Base-by-base conservation (phyloP, 1,140 invertebrate species). In the Diorhabda elongata region DNA sequence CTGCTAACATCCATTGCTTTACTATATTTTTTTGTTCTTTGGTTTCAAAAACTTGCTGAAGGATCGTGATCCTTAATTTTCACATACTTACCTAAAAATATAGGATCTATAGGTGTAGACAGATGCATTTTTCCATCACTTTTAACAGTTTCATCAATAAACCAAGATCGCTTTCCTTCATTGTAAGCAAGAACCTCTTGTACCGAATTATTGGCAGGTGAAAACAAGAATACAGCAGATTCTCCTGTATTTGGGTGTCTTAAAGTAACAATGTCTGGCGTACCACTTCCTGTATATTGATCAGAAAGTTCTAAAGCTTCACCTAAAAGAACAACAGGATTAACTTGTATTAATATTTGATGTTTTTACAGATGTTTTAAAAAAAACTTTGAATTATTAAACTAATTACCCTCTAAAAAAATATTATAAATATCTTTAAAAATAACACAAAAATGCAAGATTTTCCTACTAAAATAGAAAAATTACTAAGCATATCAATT, bases 121-220 rank as follows among this genome's bases (percentile, higher is more conserved):
- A 92, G 81, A 68, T 90, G 85, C 74, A 91, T 84, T 77, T 87
- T 90, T 42, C 90, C 90, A 83, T 92, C 89, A 59, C 89, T 90
- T 80, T 89, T 90, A 0, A 92, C 88, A 75, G 86, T 85, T 66
- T 89, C 86, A 75, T 89, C 85, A 44, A 91, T 85, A 68, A 91
- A 86, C 89, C 89, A 91, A 11, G 89, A 90, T 67, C 89, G 84
- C 69, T 87, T 85, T 42, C 84, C 85, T 76, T 91, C 88, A 45
- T 84, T 83, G 71, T 89, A 91, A 56, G 88, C 88, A 59, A 90
- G 75, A 61, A 91, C 82, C 77, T 91, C 89, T 79, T 88, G 87
- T 41, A 91, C 83, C 11, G 76, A 84, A 61, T 80, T 81, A 84
- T 83, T 86, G 69, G 79, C 84, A 57, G 81, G 77, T 66, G 85